These are phyloP conservation scores for Thripadectes ignobilis DNA, from an alignment of 2,797 vertebrate species.

Conservation along the genomic window DNA sequence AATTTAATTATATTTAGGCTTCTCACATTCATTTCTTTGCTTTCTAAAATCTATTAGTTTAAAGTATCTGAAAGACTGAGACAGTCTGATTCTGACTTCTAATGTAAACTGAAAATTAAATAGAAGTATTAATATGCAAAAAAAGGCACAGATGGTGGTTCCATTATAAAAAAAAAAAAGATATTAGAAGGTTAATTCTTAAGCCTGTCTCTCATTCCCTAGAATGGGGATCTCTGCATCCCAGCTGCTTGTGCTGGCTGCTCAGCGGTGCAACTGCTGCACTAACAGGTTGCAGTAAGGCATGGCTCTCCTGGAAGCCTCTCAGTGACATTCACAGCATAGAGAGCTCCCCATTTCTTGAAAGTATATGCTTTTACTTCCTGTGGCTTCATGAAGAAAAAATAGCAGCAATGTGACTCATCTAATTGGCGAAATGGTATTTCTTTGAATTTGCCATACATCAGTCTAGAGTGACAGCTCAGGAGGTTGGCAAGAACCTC, in stretches of 20 bases:
- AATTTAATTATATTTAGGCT: not conserved
- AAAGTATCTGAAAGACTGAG: not conserved
- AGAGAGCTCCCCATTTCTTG: not conserved
- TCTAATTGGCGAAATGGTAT: not conserved
- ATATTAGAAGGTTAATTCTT: not conserved
- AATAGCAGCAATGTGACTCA: not conserved
- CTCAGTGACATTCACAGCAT: accelerated
- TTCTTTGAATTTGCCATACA: not conserved
- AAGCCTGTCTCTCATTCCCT: not conserved
- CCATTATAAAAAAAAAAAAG: not conserved
- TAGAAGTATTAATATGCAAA: not conserved
- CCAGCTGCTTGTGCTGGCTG: not conserved
- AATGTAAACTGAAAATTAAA: not conserved
- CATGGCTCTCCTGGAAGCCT: not conserved
- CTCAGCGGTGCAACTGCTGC: accelerated
- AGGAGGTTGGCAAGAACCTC: not conserved
- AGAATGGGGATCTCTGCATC: not conserved
- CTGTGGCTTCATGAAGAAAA: not conserved
- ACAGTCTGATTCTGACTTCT: not conserved
- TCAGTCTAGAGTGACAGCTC: not conserved
- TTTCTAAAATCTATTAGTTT: not conserved
- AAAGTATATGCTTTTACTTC: not conserved
- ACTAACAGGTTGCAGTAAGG: not conserved
- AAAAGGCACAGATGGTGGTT: not conserved
- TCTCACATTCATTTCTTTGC: not conserved